phyloP scores from a whole-genome alignment of 2,888 invertebrate species.

The Lathronympha strigana region DNA sequence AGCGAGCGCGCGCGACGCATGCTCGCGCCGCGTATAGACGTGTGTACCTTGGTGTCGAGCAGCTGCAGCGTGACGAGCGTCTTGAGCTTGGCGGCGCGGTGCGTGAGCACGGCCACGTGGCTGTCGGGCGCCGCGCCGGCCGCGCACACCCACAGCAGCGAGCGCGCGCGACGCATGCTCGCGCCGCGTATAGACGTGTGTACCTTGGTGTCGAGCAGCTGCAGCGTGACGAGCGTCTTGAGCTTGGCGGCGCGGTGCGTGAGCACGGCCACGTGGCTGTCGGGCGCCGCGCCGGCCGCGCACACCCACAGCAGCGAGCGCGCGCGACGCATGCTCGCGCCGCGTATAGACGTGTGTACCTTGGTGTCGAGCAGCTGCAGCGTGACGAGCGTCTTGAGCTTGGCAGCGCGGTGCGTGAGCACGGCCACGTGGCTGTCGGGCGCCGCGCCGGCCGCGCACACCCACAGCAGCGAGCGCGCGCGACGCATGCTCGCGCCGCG shows the following conservation, averaged over 20 bases:
- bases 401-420: constrained; percentile 90
- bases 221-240: constrained; percentile 90
- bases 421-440: constrained; percentile 90
- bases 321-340: constrained; percentile 84
- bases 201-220: constrained; percentile 91
- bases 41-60: constrained; percentile 88
- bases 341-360: constrained; percentile 69
- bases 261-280: constrained; percentile 91
- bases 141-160: constrained; percentile 96
- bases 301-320: constrained; percentile 96
- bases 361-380: constrained; percentile 92
- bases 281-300: constrained; percentile 89
- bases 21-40: constrained; percentile 65
- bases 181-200: constrained; percentile 63
- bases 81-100: constrained; percentile 89
- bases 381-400: constrained; percentile 89
- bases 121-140: constrained; percentile 89
- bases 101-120: constrained; percentile 91
- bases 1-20: constrained; percentile 90
- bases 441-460: constrained; percentile 92
- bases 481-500: constrained; percentile 82
- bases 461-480: constrained; percentile 94
- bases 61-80: constrained; percentile 91
- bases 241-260: constrained; percentile 90
- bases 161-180: constrained; percentile 87